Base-by-base conservation (phyloP, 2,797 vertebrate genomes). In the Meriones psammophilus region DNA sequence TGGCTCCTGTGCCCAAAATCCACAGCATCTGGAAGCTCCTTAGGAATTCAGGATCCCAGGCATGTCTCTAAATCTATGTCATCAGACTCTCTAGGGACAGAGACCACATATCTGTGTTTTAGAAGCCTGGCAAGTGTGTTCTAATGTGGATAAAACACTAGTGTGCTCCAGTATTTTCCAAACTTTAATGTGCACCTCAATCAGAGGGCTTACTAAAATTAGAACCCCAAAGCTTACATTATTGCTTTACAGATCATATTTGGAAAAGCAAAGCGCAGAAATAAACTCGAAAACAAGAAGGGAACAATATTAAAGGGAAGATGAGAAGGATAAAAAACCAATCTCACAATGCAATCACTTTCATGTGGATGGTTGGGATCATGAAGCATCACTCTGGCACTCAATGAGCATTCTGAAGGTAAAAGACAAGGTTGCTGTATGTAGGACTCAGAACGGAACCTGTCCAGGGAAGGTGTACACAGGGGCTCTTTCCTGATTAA, bases 381-480 rank as follows among this genome's bases (percentile, higher is more conserved):
- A 22, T 39, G 77, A 71, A 26, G 24, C 54, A 8, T 3, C 22
- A 64, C 85, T 46, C 14, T 22, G 92, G 54, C 5, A 54, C 26
- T 56, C 56, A 14, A 33, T 95, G 1, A 42, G 5, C 56, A 60
- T 68, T 14, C 28, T 36, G 64, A 60, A 66, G 60, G 91, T 18
- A 24, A 20, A 83, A 68, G 30, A n/a, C 17, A 83, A 85, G 84
- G 93, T 96, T 17, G 0, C 30, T 58, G 22, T 46, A 2, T 84
- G 85, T 91, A n/a, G 94, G 46, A 46, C 87, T 92, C 88, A 54
- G 66, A 88, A 42, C 62, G 62, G 86, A 94, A 9, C 4, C 26
- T 80, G 58, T 91, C 94, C 60, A 79, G n/a, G 71, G 89, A 96
- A 92, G 77, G 87, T 71, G 18, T 92, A 30, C 22, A 33, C n/a